Percentiles rank a stretch among this genome's conserved stretches.
These are phyloP conservation scores for Plecotus auritus DNA, from an alignment of 2,113 vertebrate genomes.

Conservation along the genomic window DNA sequence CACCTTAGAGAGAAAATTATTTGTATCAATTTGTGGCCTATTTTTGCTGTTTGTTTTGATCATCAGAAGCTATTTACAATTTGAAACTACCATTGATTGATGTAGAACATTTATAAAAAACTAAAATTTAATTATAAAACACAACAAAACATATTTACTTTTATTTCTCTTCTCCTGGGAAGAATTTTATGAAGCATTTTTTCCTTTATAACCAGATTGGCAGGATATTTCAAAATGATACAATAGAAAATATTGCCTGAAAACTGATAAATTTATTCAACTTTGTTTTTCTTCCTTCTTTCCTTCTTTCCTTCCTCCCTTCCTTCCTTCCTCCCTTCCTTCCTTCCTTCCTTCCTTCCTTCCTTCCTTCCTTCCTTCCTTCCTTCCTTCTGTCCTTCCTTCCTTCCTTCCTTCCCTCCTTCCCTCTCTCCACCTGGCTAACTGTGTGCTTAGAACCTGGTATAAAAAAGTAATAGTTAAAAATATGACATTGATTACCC, in stretches of 20 bases:
- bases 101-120: constrained; percentile 43
- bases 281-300: neutral
- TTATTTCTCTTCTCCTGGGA: constrained; percentile 31
- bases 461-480: neutral
- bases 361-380: neutral
- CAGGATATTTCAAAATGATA: constrained; percentile 8
- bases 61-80: constrained; percentile 53
- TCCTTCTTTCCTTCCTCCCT: neutral
- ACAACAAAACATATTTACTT: constrained; percentile 53
- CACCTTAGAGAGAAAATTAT: constrained; percentile 72
- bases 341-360: no score
- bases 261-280: neutral
- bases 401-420: no score
- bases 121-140: constrained; percentile 49
- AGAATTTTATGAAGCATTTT: constrained; percentile 15
- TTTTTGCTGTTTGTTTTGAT: constrained; percentile 76
- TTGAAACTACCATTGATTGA: constrained; percentile 63
- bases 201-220: neutral
- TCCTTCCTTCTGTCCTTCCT: neutral
- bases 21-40: constrained; percentile 58
- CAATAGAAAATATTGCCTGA: neutral
- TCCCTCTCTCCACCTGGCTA: neutral
- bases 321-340: fast-evolving
- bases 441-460: neutral
- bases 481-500: neutral